Conservation (phyloP, 2,113 vertebrate genomes). For the Stegastes partitus region DNA sequence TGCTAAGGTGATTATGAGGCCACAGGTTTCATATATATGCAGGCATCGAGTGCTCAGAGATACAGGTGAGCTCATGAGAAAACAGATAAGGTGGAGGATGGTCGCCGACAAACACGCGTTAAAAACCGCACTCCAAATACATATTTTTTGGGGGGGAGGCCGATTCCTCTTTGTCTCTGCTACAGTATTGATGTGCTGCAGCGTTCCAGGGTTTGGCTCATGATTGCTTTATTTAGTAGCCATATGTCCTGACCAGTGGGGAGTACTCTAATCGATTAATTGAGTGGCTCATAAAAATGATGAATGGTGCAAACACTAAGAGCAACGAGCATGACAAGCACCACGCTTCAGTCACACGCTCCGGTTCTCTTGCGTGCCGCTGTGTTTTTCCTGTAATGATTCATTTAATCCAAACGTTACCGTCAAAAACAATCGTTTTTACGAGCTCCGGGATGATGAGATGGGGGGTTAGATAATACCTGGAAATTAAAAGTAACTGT, state of each 20-base stretch:
- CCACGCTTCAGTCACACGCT: slow-evolving; percentile 70
- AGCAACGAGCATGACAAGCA: slow-evolving; percentile 83
- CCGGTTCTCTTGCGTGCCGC: slow-evolving; percentile 9
- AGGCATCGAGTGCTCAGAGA: slow-evolving; percentile 13
- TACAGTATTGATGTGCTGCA: slow-evolving; percentile 83
- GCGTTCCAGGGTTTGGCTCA: slow-evolving; percentile 82
- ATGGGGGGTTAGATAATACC: slow-evolving; percentile 9
- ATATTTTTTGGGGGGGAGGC: slow-evolving; percentile 11
- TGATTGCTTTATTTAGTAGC: slow-evolving; percentile 92
- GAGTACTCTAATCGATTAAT: slow-evolving; percentile 92
- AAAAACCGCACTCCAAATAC: neutral
- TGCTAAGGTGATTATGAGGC: slow-evolving; percentile 74
- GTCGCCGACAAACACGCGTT: neutral
- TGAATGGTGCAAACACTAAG: slow-evolving; percentile 86
- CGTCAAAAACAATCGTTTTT: slow-evolving; percentile 34
- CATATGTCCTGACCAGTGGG: slow-evolving; percentile 88
- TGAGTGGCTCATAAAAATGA: slow-evolving; percentile 92
- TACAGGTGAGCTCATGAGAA: slow-evolving; percentile 4
- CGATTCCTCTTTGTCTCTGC: slow-evolving; percentile 45
- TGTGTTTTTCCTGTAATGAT: slow-evolving; percentile 20
- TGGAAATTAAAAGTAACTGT: slow-evolving; percentile 21
- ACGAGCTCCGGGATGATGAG: slow-evolving; percentile 28
- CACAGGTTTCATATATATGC: slow-evolving; percentile 68
- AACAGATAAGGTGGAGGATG: neutral
- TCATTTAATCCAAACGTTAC: slow-evolving; percentile 37